phyloP scores from a whole-genome alignment of 2,888 invertebrate species.

The Aphelenchoides bicaudatus region DNA sequence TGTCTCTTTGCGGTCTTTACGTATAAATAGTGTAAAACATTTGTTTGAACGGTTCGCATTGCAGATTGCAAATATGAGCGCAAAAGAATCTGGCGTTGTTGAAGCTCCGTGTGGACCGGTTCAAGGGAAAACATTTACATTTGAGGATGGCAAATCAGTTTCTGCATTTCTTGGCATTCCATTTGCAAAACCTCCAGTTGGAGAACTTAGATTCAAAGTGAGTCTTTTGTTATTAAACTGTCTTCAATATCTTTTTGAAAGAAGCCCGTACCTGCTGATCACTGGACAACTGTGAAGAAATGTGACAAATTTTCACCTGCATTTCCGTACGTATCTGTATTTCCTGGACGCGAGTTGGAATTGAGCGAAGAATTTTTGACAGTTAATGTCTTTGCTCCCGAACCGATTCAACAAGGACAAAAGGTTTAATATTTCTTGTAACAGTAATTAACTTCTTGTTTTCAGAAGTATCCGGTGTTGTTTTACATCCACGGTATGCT shows the following conservation, averaged over 20 bases:
- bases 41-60: no score
- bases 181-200: slow-evolving; percentile 31
- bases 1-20: no score
- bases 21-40: no score
- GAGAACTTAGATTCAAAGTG: slow-evolving; percentile 33
- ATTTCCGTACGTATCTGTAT: slow-evolving; percentile 24
- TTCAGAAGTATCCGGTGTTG: slow-evolving; percentile 26
- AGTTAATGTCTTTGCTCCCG: slow-evolving; percentile 34
- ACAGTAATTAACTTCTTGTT: background rate
- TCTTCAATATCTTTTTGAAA: slow-evolving; percentile 10
- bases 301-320: slow-evolving; percentile 30
- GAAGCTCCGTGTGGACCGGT: background rate
- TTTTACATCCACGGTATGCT: slow-evolving; percentile 37
- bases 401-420: slow-evolving; percentile 25
- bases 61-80: no score
- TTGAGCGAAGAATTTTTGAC: slow-evolving; percentile 33
- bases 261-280: slow-evolving; percentile 31
- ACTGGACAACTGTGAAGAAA: slow-evolving; percentile 26
- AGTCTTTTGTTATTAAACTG: background rate
- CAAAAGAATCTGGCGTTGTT: background rate
- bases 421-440: slow-evolving; percentile 19
- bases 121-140: slow-evolving; percentile 4
- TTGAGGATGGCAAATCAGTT: background rate
- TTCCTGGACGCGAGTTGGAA: background rate
- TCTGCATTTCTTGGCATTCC: slow-evolving; percentile 36